Evolutionary conservation across 2,113 vertebrate species (phyloP).

Genomic region (Ciconia boyciana): DNA sequence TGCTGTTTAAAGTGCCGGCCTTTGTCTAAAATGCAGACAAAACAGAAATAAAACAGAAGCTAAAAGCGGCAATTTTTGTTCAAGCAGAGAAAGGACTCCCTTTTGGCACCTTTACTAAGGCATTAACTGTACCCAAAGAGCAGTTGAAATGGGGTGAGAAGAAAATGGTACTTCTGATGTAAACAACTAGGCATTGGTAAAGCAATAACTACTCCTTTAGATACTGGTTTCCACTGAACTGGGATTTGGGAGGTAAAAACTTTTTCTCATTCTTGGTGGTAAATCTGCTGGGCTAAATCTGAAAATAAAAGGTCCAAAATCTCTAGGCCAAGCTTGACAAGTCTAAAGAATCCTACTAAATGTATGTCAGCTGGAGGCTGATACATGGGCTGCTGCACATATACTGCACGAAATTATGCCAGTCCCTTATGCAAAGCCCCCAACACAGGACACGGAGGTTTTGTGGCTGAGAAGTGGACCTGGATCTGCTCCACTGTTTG

Average conservation of each 20-base stretch:
- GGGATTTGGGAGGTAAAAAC: neutral
- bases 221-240: neutral
- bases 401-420: neutral
- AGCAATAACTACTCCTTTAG: neutral
- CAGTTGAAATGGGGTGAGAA: conserved; percentile 27
- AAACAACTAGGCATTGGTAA: conserved; percentile 1
- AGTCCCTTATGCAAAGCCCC: neutral
- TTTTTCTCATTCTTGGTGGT: neutral
- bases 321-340: neutral
- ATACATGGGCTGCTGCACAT: neutral
- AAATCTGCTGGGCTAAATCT: conserved; percentile 7
- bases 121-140: neutral
- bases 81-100: conserved; percentile 24
- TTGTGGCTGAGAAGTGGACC: neutral
- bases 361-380: neutral
- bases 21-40: conserved; percentile 2
- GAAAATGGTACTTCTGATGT: conserved; percentile 5
- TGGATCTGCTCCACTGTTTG: neutral
- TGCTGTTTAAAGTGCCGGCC: neutral
- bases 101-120: conserved; percentile 19
- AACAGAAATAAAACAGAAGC: conserved; percentile 9
- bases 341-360: neutral
- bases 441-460: neutral
- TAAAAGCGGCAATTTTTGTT: conserved; percentile 4
- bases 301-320: neutral